Evolutionary conservation across 2,888 invertebrate species (phyloP).

Genomic region (Aphrophora alni): DNA sequence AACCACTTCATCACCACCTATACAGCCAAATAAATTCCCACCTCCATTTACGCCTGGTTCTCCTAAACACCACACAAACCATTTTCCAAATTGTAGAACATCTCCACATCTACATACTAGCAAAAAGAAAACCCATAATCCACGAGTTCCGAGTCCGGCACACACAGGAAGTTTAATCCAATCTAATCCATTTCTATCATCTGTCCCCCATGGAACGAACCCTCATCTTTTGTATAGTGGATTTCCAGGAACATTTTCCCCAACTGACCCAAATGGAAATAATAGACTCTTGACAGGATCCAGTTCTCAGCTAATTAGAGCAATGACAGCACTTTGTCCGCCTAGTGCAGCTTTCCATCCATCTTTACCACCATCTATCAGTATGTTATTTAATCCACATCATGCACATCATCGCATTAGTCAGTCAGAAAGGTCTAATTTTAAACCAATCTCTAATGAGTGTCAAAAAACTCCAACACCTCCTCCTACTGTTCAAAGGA

Average conservation of each 20-base stretch:
- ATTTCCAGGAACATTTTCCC: slow-evolving; percentile 45
- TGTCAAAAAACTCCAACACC: slow-evolving; percentile 29
- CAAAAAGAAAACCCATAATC: background rate
- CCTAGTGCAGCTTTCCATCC: slow-evolving; percentile 47
- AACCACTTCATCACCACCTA: slow-evolving; percentile 24
- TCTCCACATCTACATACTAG: background rate
- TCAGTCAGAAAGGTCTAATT: slow-evolving; percentile 27
- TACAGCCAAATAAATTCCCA: slow-evolving; percentile 44
- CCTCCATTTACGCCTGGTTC: slow-evolving; percentile 47
- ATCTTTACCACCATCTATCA: slow-evolving; percentile 50
- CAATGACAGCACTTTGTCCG: slow-evolving; percentile 50
- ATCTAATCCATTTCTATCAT: slow-evolving; percentile 31
- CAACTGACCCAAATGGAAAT: slow-evolving; percentile 30
- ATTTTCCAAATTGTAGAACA: slow-evolving; percentile 25
- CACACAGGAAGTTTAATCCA: slow-evolving; percentile 34
- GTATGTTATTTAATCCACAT: slow-evolving; percentile 51
- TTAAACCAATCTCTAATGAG: slow-evolving; percentile 32
- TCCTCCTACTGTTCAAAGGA: slow-evolving; percentile 47
- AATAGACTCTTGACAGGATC: slow-evolving; percentile 22
- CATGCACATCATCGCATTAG: slow-evolving; percentile 44
- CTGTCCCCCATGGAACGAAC: slow-evolving; percentile 22
- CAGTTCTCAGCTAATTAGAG: slow-evolving; percentile 47
- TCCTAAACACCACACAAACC: slow-evolving; percentile 40
- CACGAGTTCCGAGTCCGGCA: slow-evolving; percentile 30
- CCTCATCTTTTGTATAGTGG: slow-evolving; percentile 47